phyloP scores from a whole-genome alignment of 1,140 invertebrate genomes.

The Drosophila bipectinata region DNA sequence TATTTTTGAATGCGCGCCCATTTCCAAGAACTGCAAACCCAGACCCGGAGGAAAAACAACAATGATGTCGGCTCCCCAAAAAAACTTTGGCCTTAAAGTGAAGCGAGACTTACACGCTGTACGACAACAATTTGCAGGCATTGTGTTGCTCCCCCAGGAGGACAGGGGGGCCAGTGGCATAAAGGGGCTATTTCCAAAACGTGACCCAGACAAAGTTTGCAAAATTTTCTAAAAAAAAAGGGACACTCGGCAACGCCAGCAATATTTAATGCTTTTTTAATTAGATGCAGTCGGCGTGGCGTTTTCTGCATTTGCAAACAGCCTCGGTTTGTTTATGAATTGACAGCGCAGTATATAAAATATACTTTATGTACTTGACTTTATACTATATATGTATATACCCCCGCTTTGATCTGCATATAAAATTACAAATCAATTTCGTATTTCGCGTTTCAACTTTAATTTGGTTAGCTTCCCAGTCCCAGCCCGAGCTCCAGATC shows the following conservation, averaged over 20 bases:
- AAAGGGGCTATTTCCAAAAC: slow-evolving; percentile 52
- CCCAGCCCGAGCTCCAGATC: slow-evolving; percentile 43
- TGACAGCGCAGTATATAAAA: slow-evolving; percentile 12
- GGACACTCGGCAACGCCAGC: slow-evolving; percentile 17
- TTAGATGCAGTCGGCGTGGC: slow-evolving; percentile 68
- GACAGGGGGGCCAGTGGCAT: not conserved
- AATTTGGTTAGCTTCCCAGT: slow-evolving; percentile 67
- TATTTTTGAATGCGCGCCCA: slow-evolving; percentile 62
- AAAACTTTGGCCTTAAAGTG: slow-evolving; percentile 53
- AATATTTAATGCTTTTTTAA: slow-evolving; percentile 78
- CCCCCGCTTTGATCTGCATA: slow-evolving; percentile 75
- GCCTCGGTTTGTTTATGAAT: slow-evolving; percentile 28
- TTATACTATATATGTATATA: slow-evolving; percentile 11
- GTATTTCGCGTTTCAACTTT: slow-evolving; percentile 72
- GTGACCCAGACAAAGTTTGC: slow-evolving; percentile 76
- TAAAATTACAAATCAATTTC: slow-evolving; percentile 82
- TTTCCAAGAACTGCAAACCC: slow-evolving; percentile 67
- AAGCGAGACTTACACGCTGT: slow-evolving; percentile 78
- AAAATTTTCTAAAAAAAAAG: slow-evolving; percentile 57
- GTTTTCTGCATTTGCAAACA: slow-evolving; percentile 64
- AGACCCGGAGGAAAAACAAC: slow-evolving; percentile 34
- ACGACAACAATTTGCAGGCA: slow-evolving; percentile 75
- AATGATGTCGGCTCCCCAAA: slow-evolving; percentile 38
- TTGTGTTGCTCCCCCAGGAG: slow-evolving; percentile 30
- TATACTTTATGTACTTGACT: slow-evolving; percentile 17